Base-by-base conservation (phyloP, 2,888 invertebrate genomes). In the Crematogaster levior region DNA sequence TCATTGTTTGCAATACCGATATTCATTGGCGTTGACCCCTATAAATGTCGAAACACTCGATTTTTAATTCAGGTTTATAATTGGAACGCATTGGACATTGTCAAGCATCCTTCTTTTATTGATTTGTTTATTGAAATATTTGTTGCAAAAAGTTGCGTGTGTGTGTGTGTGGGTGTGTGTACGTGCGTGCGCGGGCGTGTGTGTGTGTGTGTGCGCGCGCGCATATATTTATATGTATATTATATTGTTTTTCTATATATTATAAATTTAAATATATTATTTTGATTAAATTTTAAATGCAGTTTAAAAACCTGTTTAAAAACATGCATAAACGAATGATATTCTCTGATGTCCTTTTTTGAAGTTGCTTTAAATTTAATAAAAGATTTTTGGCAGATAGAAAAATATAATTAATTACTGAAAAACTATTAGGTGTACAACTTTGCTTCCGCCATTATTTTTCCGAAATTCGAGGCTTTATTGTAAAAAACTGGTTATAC, bases 61-160 rank as follows among this genome's bases (percentile, higher is more conserved):
- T 15, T 66, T 75, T 75, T 65, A 51, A 75, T 66, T 51, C 66
- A 53, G 10, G 46, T 75, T 66, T 40, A 40, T 75, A 66, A 75
- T 66, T 66, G 75, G 24, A 61, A 24, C 12, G 18, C 10, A 3
- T 37, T 63, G 34, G 9, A 34, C 61, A 24, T 61, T 34, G 46
- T 34, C 12, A 21, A 51, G 10, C 51, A 30, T 70, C 10, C 5
- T 15, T n/a, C 46, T n/a, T 66, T 51, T 0, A 43, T 40, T 37
- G n/a, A 24, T 24, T 48, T n/a, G 27, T 34, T 34, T 34, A 61
- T 61, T 24, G 18, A 61, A 61, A 74, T 74, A 74, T 74, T 74
- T 74, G 15, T 21, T 6, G 1, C 61, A 48, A 34, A 63, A 46
- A 46, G 34, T 58, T 56, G 3, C 3, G 48, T 48, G n/a, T n/a